Evolutionary conservation across 2,797 vertebrate species (phyloP).

Genomic region (Meriones psammophilus): DNA sequence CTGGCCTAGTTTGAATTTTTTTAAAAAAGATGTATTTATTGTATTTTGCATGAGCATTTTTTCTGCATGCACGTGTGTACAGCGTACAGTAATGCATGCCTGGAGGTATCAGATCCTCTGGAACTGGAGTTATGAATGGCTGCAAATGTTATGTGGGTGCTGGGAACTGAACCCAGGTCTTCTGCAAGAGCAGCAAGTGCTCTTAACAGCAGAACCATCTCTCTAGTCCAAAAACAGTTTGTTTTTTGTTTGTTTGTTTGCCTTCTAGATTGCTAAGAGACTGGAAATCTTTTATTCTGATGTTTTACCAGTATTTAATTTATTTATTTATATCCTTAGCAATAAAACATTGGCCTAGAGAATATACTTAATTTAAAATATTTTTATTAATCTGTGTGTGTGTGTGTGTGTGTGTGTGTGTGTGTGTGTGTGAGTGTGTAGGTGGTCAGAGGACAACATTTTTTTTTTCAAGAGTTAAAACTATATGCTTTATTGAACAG

Average conservation of each 20-base stretch:
- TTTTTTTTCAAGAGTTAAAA: too few species aligned
- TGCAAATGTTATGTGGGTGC: background rate
- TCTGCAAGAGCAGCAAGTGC: background rate
- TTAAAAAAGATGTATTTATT: background rate
- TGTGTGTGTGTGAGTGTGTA: background rate
- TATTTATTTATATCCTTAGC: constrained; percentile 20
- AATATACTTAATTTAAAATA: background rate
- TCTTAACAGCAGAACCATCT: background rate
- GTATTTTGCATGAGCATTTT: too few species aligned
- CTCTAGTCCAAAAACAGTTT: background rate
- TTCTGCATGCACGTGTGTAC: background rate
- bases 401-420: background rate
- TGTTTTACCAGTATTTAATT: constrained; percentile 16
- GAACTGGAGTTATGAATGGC: background rate
- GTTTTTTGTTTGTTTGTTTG: background rate
- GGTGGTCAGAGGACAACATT: background rate
- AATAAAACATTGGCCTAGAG: background rate
- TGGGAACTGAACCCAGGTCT: background rate
- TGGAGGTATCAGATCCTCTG: background rate
- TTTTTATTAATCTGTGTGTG: background rate
- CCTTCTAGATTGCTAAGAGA: background rate
- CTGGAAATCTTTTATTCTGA: background rate
- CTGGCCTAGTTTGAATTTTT: background rate
- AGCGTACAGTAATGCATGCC: background rate
- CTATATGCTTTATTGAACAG: too few species aligned